Evolutionary conservation across 1,140 invertebrate genomes (phyloP).

Genomic region (Ericerus pela): DNA sequence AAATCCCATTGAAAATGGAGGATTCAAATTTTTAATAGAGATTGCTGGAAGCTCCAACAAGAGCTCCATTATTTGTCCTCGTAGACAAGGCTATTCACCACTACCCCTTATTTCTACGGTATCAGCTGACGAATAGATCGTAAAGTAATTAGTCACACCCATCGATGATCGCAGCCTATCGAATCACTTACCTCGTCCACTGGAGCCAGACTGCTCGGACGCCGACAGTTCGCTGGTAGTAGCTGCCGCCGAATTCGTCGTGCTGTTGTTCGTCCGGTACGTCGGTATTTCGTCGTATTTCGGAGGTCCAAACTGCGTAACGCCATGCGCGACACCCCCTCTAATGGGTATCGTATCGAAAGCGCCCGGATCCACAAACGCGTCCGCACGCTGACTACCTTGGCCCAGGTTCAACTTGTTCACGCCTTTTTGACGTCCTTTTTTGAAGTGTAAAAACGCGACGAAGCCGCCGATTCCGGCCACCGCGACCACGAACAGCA

Average conservation of each 20-base stretch:
- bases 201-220: slow-evolving; percentile 82
- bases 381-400: slow-evolving; percentile 42
- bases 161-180: no score
- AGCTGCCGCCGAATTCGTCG: slow-evolving; percentile 62
- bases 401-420: slow-evolving; percentile 56
- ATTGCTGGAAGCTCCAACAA: no score
- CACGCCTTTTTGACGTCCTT: slow-evolving; percentile 62
- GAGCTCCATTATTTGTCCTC: no score
- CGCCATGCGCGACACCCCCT: slow-evolving; percentile 35
- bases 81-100: no score
- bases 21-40: no score
- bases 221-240: slow-evolving; percentile 80
- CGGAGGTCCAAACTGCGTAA: slow-evolving; percentile 64
- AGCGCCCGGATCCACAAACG: slow-evolving; percentile 65
- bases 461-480: slow-evolving; percentile 66
- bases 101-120: neutral
- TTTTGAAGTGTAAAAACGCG: slow-evolving; percentile 66
- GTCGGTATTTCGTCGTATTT: slow-evolving; percentile 84
- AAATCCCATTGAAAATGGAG: no score
- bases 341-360: slow-evolving; percentile 73
- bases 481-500: slow-evolving; percentile 62
- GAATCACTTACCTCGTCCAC: slow-evolving; percentile 48
- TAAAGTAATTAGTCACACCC: no score
- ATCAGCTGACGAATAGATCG: neutral
- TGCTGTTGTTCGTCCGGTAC: slow-evolving; percentile 44